Conservation (phyloP, 2,888 invertebrate species). For the Tetramorium bicarinatum region DNA sequence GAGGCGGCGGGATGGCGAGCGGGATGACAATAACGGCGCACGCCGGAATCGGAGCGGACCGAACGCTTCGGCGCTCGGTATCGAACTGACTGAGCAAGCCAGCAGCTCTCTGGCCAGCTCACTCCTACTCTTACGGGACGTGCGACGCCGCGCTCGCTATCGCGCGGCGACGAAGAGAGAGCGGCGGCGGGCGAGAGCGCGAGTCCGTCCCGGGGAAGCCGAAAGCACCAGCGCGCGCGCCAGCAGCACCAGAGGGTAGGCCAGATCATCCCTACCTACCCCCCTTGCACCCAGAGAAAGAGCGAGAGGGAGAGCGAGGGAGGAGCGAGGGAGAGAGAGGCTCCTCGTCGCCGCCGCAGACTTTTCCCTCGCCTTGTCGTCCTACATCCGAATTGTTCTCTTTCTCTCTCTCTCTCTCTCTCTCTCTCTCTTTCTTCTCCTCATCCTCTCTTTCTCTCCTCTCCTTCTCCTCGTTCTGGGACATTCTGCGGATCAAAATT, state of each 20-base stretch:
- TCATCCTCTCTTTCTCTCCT: not conserved
- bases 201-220: conserved; percentile 66
- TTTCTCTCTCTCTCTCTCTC: not conserved
- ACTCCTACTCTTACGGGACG: conserved; percentile 60
- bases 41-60: conserved; percentile 32
- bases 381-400: conserved; percentile 42
- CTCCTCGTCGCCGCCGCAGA: conserved; percentile 33
- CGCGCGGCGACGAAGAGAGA: conserved; percentile 55
- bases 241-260: conserved; percentile 55
- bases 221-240: conserved; percentile 58
- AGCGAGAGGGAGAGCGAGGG: not conserved
- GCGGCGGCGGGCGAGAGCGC: conserved; percentile 43
- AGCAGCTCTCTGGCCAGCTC: conserved; percentile 52
- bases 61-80: conserved; percentile 74
- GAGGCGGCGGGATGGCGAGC: not conserved
- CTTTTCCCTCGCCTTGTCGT: conserved; percentile 44
- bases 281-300: conserved; percentile 14
- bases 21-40: not conserved
- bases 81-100: conserved; percentile 73
- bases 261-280: conserved; percentile 55
- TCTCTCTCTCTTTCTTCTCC: not conserved
- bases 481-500: conserved; percentile 36
- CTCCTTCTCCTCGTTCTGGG: not conserved
- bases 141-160: conserved; percentile 64
- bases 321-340: not conserved